These are phyloP conservation scores for Phalangium opilio DNA, from an alignment of 2,888 invertebrate species.

Conservation along the genomic window DNA sequence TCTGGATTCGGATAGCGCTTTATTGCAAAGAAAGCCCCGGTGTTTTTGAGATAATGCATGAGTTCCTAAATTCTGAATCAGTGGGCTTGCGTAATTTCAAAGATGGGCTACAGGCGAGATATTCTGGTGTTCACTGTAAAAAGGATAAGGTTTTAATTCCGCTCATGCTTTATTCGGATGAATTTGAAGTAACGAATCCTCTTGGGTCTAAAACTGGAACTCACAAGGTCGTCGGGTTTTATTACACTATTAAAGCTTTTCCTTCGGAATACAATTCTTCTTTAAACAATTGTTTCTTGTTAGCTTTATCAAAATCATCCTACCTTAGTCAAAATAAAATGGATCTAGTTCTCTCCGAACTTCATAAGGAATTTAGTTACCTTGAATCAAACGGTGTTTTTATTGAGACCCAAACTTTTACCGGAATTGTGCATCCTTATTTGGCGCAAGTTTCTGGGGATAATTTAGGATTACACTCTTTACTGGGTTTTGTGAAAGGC, in stretches of 20 bases:
- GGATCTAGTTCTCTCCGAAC: neutral
- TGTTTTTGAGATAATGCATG: too few species aligned
- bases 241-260: conserved; percentile 5
- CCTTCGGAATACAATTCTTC: conserved; percentile 1
- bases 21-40: too few species aligned
- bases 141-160: neutral
- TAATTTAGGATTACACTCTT: neutral
- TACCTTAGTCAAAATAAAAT: neutral
- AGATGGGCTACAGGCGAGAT: neutral
- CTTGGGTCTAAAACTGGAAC: conserved; percentile 3
- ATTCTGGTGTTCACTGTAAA: neutral
- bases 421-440: neutral
- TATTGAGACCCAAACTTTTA: neutral
- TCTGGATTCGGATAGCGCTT: too few species aligned
- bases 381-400: neutral
- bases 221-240: conserved; percentile 4
- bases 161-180: conserved; percentile 3
- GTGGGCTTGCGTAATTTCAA: neutral
- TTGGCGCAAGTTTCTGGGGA: neutral
- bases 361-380: neutral
- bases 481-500: neutral
- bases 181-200: conserved; percentile 6
- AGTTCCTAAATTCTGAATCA: too few species aligned
- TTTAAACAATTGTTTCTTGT: neutral
- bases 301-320: neutral